phyloP scores from a whole-genome alignment of 2,113 vertebrate species.

The Myotis davidii region DNA sequence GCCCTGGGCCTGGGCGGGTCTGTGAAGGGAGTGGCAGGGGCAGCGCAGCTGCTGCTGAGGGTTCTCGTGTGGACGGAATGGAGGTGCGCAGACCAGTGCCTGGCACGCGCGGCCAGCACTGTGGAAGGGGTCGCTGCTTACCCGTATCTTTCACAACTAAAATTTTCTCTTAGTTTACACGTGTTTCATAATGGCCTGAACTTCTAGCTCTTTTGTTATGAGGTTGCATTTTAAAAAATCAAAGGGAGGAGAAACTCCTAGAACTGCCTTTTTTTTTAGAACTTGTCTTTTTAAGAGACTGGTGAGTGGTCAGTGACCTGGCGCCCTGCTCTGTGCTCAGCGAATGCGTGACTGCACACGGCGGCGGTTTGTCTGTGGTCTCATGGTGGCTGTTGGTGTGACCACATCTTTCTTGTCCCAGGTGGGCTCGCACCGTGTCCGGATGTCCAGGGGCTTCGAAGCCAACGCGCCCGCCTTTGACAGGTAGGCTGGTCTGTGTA shows the following conservation, averaged over 20 bases:
- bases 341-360: not conserved
- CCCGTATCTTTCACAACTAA: not conserved
- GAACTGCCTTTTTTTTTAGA: not conserved
- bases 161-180: not conserved
- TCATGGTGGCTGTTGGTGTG: not conserved
- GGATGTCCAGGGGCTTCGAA: conserved; percentile 98
- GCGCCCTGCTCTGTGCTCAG: not conserved
- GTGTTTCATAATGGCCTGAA: not conserved
- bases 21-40: not conserved
- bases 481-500: conserved; percentile 86
- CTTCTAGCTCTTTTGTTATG: not conserved
- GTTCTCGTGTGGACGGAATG: not conserved
- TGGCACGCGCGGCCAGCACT: not conserved
- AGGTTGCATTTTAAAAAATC: not conserved
- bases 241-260: not conserved
- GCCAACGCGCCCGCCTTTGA: conserved; percentile 98
- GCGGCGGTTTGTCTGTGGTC: not conserved
- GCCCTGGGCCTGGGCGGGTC: not conserved
- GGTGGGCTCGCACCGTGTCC: conserved; percentile 99
- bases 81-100: not conserved
- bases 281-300: not conserved
- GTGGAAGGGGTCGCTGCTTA: not conserved
- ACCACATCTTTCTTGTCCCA: conserved; percentile 74
- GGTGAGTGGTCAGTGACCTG: not conserved
- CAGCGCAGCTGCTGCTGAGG: not conserved